Evolutionary conservation across 2,888 invertebrate species (phyloP), one percentile per base, ranked within the genome.

Genomic region (Rhodophaea formosa): DNA sequence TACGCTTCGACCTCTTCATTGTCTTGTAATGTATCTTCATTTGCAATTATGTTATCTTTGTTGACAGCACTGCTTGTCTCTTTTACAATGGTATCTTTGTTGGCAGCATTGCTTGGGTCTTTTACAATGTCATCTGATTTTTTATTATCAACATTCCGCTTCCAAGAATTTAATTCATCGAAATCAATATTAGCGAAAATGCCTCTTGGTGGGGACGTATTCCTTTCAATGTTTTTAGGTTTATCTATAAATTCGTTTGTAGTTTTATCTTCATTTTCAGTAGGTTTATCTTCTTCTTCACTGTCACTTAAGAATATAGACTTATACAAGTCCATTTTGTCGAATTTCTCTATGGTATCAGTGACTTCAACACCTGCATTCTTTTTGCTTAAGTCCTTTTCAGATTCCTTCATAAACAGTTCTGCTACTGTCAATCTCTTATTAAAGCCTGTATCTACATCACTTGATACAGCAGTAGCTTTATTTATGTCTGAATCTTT

Each of bases 241-340:
- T 79, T 81, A 15, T 82, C 81, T n/a, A 77, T 63, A 55, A 81
- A 84, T 60, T 80, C 78, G 14, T 64, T 72, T 0, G 44, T 49
- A 46, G 60, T 44, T 57, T 64, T 56, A 61, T 35, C 45, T 68
- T 67, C 59, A 82, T 81, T 43, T 83, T 83, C 32, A 68, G 75
- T 52, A 86, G 16, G 87, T 3, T 12, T 16, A 15, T 89, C 88
- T 54, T 95, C 95, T 12, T 93, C 92, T 69, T 95, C 96, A 72
- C 95, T 95, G 60, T 96, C 96, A 70, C 95, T 95, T 29, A 96
- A 92, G 77, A 98, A 98, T 71, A 98, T 97, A 0, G 97, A 95
- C 82, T 96, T 97, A 75, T 97, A 98, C 3, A 98, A 88, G 82
- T 98, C 98, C 79, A 92, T 89, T 83, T 84, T 91, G 59, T 92